These are phyloP conservation scores for Anguilla marmorata DNA, from an alignment of 2,797 vertebrate species.

Conservation along the genomic window DNA sequence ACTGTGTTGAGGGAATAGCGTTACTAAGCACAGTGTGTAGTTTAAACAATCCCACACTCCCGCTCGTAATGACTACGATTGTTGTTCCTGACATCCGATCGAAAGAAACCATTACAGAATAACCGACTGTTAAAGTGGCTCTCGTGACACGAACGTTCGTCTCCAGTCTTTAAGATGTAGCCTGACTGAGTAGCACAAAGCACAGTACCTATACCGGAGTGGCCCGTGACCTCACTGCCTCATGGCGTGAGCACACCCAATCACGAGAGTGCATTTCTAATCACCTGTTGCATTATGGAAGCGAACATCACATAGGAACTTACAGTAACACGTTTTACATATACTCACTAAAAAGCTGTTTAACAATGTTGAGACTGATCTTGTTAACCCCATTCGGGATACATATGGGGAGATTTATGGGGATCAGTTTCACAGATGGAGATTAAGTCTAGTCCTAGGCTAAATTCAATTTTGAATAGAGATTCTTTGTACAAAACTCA, in stretches of 20 bases:
- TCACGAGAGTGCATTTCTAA: conserved; percentile 9
- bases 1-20: not conserved
- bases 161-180: conserved; percentile 13
- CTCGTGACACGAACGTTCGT: not conserved
- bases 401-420: not conserved
- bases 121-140: conserved; percentile 22
- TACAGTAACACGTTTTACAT: not conserved
- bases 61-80: not conserved
- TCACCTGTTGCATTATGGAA: conserved; percentile 4
- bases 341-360: not conserved
- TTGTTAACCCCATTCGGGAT: not conserved
- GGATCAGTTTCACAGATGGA: not conserved
- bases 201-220: not conserved
- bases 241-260: not conserved
- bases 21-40: not conserved
- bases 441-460: too few species aligned
- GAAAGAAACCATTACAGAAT: not conserved
- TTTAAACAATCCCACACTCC: not conserved
- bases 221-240: not conserved
- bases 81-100: not conserved
- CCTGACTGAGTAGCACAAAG: not conserved
- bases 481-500: too few species aligned
- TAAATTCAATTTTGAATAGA: too few species aligned
- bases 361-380: not conserved
- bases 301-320: not conserved